Conservation (phyloP, 1,140 invertebrate genomes). For the Drosophila neocordata region DNA sequence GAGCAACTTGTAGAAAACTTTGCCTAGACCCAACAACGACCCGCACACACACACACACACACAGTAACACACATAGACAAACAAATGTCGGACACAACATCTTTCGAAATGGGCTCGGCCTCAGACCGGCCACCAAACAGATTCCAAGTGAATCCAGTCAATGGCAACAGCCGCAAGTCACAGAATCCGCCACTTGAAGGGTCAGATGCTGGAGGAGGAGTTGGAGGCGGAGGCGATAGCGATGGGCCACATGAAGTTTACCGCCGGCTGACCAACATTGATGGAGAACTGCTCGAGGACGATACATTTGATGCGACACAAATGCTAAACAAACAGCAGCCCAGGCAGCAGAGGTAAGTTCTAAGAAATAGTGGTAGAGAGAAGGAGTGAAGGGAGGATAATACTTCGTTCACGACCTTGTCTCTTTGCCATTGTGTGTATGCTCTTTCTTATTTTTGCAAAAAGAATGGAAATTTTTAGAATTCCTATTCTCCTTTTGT, state of each 20-base stretch:
- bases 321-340: conserved; percentile 70
- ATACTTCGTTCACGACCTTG: conserved; percentile 28
- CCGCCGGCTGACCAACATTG: conserved; percentile 71
- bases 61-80: conserved; percentile 17
- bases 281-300: conserved; percentile 75
- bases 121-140: conserved; percentile 74
- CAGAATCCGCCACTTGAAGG: conserved; percentile 23
- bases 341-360: conserved; percentile 61
- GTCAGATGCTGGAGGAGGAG: conserved; percentile 12
- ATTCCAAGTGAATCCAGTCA: conserved; percentile 82
- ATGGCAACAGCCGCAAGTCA: conserved; percentile 68
- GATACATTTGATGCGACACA: conserved; percentile 76
- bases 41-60: conserved; percentile 17
- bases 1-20: not conserved
- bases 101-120: conserved; percentile 78
- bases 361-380: too few species aligned
- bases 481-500: conserved; percentile 31
- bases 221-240: conserved; percentile 43
- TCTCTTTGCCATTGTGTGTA: conserved; percentile 24
- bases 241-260: conserved; percentile 69
- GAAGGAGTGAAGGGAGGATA: too few species aligned
- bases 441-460: not conserved
- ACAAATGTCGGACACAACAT: conserved; percentile 73
- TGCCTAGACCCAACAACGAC: conserved; percentile 1
- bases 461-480: conserved; percentile 43